Base-by-base conservation (phyloP, 64 coral and sea anemone species). In the Cladopsammia gracilis region DNA sequence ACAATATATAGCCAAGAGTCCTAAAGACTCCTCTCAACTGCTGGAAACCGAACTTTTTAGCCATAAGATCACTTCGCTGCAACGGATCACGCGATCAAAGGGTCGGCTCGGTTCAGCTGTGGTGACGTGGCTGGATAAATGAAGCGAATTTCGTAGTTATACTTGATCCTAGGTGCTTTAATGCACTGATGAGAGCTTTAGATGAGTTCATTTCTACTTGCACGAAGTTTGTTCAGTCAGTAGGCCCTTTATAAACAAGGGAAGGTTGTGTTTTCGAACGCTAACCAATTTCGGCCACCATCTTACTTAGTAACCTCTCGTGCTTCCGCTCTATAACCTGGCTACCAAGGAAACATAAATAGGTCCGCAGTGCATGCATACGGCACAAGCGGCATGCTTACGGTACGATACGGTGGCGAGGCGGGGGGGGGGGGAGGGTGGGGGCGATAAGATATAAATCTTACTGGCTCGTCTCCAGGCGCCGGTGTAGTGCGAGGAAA, bases 21-120 rank as follows among this genome's bases (percentile, higher is more conserved):
- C 85, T 96, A 3, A 85, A 19, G 47, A 88, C 91, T 56, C 62
- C 25, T 8, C 75, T 50, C 16, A 98, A 86, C 22, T 98, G 96
- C 68, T 98, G 92, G 46, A 98, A 98, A 22, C 96, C 96, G 46
- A 98, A 98, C 7, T 79, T 93, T 6, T 48, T 84, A 8, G 80
- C 80, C 80, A 84, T 84, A 9, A 20, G 50, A 53, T 12, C 48
- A 56, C 10, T 11, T 45, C n/a, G 19, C 75, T 52, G 20, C 6
- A 25, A 49, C 34, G 3, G n/a, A 50, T 83, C 7, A 48, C 19
- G 25, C 7, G 59, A 64, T 64, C 25, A 13, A 83, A 47, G 44
- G 44, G 5, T 20, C 12, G 53, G 53, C 5, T 10, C 7, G 7
- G 7, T 22, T 49, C 7, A 16, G 34, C 25, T 9, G 25, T 62